phyloP scores from a whole-genome alignment of 2,113 vertebrate species.

The Tiliqua scincoides region DNA sequence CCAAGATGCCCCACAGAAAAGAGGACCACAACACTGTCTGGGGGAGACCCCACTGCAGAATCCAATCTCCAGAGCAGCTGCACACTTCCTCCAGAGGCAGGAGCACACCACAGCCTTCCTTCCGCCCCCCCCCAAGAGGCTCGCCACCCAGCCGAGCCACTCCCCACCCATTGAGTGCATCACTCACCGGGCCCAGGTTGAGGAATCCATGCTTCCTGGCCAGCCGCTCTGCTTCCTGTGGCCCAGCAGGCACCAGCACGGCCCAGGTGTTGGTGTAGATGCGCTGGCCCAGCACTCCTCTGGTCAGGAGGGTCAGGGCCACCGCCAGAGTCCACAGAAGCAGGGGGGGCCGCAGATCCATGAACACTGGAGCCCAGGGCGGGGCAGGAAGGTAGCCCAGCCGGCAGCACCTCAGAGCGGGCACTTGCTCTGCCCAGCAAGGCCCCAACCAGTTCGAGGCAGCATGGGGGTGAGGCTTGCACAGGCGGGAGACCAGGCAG shows the following conservation, averaged over 20 bases:
- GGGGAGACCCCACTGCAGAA: too few species aligned
- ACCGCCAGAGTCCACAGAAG: constrained; percentile 81
- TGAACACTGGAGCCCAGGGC: constrained; percentile 50
- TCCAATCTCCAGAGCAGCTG: rapidly evolving
- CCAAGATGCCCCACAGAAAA: too few species aligned
- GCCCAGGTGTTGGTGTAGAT: constrained; percentile 97
- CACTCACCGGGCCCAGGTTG: constrained; percentile 89
- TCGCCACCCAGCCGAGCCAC: too few species aligned
- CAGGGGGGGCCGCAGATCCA: constrained; percentile 78
- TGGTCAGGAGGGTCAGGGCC: constrained; percentile 74
- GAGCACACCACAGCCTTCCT: rapidly evolving
- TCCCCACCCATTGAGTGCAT: too few species aligned
- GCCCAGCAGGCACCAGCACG: constrained; percentile 84
- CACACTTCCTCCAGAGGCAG: background rate
- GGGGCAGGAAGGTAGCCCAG: constrained; percentile 27
- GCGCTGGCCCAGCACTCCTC: constrained; percentile 71
- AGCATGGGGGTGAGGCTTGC: constrained; percentile 15
- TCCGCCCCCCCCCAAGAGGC: too few species aligned
- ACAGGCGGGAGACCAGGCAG: background rate
- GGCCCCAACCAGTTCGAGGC: constrained; percentile 21
- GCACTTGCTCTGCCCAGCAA: background rate
- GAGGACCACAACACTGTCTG: too few species aligned
- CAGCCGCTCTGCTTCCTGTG: constrained; percentile 81
- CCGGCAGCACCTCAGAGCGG: constrained; percentile 14
- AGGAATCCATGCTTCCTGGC: constrained; percentile 91